Conservation (phyloP, 2,797 vertebrate species). For the Podarcis siculus region DNA sequence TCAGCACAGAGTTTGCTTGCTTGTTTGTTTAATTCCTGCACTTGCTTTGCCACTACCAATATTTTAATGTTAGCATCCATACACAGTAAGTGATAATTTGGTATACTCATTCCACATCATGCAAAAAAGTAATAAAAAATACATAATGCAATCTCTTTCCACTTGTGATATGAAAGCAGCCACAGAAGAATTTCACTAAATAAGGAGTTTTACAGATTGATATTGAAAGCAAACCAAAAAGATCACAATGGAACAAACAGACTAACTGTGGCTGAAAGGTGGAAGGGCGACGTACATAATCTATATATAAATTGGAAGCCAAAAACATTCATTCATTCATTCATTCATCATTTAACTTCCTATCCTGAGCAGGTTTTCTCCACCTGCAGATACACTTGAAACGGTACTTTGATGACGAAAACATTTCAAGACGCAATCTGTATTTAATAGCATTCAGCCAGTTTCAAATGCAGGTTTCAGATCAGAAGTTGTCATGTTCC, state of each 20-base stretch:
- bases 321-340: neutral
- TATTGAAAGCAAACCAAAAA: constrained; percentile 5
- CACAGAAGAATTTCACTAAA: neutral
- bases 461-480: constrained; percentile 17
- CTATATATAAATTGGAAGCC: constrained; percentile 26
- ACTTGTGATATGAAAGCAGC: constrained; percentile 22
- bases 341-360: constrained; percentile 40
- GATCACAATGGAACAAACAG: constrained; percentile 39
- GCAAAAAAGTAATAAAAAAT: neutral
- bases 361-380: neutral
- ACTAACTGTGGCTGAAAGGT: neutral
- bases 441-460: neutral
- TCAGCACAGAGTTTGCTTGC: neutral
- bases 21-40: constrained; percentile 15
- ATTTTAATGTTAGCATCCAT: neutral
- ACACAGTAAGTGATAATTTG: constrained; percentile 2
- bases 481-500: neutral
- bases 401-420: neutral
- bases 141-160: neutral
- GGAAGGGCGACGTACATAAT: constrained; percentile 34
- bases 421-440: neutral
- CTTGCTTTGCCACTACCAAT: constrained; percentile 18
- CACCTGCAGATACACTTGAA: constrained; percentile 16
- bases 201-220: constrained; percentile 37
- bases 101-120: neutral